Conservation (phyloP, 1,140 invertebrate species). For the Drosophila pachea region DNA sequence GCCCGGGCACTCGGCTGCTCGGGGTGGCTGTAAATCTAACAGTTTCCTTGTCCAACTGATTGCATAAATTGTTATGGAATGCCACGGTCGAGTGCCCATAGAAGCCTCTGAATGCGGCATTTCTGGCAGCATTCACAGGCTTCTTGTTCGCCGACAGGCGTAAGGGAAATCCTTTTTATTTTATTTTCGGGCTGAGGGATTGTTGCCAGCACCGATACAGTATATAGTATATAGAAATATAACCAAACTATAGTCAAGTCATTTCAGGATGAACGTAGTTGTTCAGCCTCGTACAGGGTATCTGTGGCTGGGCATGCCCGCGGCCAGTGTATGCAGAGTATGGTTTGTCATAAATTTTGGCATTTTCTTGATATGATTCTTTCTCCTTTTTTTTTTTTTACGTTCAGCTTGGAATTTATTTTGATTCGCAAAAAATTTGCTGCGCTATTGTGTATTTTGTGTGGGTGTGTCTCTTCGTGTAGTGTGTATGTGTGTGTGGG, state of each 20-base stretch:
- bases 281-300: no score
- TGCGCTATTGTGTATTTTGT: conserved; percentile 52
- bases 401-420: conserved; percentile 63
- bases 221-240: no score
- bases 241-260: no score
- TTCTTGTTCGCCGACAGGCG: conserved; percentile 1
- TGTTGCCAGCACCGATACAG: conserved; percentile 6
- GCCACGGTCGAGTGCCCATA: conserved; percentile 38
- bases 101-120: conserved; percentile 26
- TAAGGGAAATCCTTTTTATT: not conserved
- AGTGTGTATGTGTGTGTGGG: conserved; percentile 21
- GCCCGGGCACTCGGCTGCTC: not conserved
- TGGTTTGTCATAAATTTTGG: not conserved
- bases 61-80: conserved; percentile 77
- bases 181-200: conserved; percentile 2
- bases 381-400: conserved; percentile 47
- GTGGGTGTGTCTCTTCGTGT: conserved; percentile 6
- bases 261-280: no score
- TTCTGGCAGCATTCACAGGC: conserved; percentile 21
- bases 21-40: conserved; percentile 33
- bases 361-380: conserved; percentile 29
- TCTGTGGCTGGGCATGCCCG: no score
- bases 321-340: conserved; percentile 12
- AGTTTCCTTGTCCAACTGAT: conserved; percentile 66
- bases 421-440: conserved; percentile 75